Percentiles rank a stretch among this genome's conserved stretches.
These are phyloP conservation scores for Myotis myotis DNA, from an alignment of 2,797 vertebrate genomes.

Conservation along the genomic window DNA sequence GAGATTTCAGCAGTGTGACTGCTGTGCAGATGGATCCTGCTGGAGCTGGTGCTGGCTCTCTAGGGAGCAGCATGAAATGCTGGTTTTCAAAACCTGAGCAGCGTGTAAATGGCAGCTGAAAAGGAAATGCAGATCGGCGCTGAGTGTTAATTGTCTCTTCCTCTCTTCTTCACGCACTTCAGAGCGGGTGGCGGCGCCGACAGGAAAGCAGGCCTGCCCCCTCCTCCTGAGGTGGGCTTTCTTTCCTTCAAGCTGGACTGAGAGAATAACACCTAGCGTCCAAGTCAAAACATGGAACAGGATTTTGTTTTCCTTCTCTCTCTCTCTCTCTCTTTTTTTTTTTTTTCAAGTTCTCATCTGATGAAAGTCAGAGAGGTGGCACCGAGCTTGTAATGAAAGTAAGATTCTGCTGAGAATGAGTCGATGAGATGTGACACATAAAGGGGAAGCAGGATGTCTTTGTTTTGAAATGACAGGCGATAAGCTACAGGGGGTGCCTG, in stretches of 20 bases:
- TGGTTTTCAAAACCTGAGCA: conserved; percentile 80
- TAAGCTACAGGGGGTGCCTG: conserved; percentile 74
- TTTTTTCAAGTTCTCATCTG: conserved; percentile 68
- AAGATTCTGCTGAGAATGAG: conserved; percentile 71
- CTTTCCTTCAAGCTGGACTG: conserved; percentile 75
- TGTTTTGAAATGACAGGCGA: conserved; percentile 78
- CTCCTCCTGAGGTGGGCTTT: conserved; percentile 59
- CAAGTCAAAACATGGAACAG: conserved; percentile 75
- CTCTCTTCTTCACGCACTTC: conserved; percentile 64
- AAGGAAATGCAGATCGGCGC: conserved; percentile 72
- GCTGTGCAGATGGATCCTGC: conserved; percentile 77
- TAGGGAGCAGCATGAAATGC: conserved; percentile 73
- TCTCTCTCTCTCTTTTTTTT: not conserved
- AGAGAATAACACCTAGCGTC: conserved; percentile 76
- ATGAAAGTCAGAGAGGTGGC: conserved; percentile 75
- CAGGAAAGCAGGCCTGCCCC: conserved; percentile 57
- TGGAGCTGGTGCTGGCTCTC: conserved; percentile 76
- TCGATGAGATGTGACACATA: conserved; percentile 72
- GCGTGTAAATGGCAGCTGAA: conserved; percentile 78
- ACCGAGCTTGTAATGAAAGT: conserved; percentile 64
- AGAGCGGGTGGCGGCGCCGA: conserved; percentile 62
- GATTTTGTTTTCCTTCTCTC: not conserved
- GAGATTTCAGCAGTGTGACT: conserved; percentile 61
- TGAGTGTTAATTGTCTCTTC: conserved; percentile 73
- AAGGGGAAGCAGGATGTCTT: conserved; percentile 75